Evolutionary conservation across 2,797 vertebrate genomes (phyloP), one percentile per base, ranked within the genome.

Genomic region (Enteromius fasciolatus): DNA sequence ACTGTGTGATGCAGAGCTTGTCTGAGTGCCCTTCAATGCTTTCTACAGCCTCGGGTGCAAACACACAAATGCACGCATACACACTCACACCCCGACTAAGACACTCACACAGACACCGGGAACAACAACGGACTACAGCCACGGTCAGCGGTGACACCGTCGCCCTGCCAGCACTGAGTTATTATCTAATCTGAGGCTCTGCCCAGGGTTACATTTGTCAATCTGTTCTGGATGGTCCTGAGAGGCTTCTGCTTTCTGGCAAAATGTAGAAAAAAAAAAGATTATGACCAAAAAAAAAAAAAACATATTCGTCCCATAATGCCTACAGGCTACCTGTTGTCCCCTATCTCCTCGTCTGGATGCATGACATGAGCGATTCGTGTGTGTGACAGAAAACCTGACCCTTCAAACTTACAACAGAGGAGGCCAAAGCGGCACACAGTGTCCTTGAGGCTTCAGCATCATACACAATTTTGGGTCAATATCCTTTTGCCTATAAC

Each of bases 151-250:
- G 83, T 88, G 85, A 86, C 83, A 87, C 70, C 36, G 64, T 78
- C 8, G 64, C 78, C 54, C 69, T 88, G 83, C 87, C 89, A 88
- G 52, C 23, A 50, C 64, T 90, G 87, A 89, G 87, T 89, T 90
- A 90, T 90, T 88, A 88, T 89, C 87, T 89, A 88, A 90, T 90
- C 87, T 88, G 82, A 85, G 82, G 82, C 80, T 83, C 84, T 84
- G 86, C 84, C 84, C 81, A 86, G 83, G 87, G 87, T 88, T 87
- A 87, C 84, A 89, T 89, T 88, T 87, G 89, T 89, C 87, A 89
- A 89, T 90, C 87, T 88, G 87, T 66, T 88, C 76, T 82, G 82
- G 79, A 85, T 81, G 61, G 63, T 87, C 87, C 83, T 77, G 69
- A 86, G 84, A 86, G 85, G 83, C 79, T 86, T 54, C 57, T 39